Base-by-base conservation (phyloP, 2,888 invertebrate genomes). In the Luperina nickerlii region DNA sequence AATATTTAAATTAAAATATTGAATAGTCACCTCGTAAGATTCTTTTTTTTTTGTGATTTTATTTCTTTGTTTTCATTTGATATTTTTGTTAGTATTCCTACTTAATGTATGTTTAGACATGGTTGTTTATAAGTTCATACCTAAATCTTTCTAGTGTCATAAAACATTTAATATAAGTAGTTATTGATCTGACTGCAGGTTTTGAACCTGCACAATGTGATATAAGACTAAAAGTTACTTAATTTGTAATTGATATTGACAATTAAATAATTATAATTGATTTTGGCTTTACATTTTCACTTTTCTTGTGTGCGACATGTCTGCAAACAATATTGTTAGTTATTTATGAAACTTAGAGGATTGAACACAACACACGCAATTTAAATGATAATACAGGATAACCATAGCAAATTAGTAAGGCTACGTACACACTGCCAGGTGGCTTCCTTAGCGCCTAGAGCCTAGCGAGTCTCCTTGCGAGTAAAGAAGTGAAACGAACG, bases 111-210 rank as follows among this genome's bases (percentile, higher is more conserved):
- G 27, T 70, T 24, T 18, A 51, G 5, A 51, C 69, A 70, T 70
- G 9, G 32, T 32, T 70, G 24, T 18, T 70, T 38, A 11, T 54
- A 54, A 24, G 54, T 60, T 32, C 42, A 42, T 38, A 7, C 38
- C 38, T 42, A n/a, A 67, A 18, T 62, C 24, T 38, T 62, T 72
- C n/a, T 20, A 9, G 32, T 60, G 68, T 60, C 63, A 75, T 81
- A 69, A 2, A 79, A 48, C 24, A 3, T 1, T 1, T 15, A 20
- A 38, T 70, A 0, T 67, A 72, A 38, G 38, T 81, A 27, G 65
- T 60, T 60, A 67, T 81, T 65, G 69, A 84, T 75, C 86, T 84
- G 84, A 82, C 68, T 73, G 74, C 86, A 65, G 74, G 27, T 75
- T 78, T 38, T 8, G 27, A 76, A 82, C 2, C 77, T 78, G 75